A percentile compares a stretch with the other conserved stretches of the same genome.
Evolutionary conservation across 2,113 vertebrate genomes (phyloP).

Genomic region (Apteryx mantelli): DNA sequence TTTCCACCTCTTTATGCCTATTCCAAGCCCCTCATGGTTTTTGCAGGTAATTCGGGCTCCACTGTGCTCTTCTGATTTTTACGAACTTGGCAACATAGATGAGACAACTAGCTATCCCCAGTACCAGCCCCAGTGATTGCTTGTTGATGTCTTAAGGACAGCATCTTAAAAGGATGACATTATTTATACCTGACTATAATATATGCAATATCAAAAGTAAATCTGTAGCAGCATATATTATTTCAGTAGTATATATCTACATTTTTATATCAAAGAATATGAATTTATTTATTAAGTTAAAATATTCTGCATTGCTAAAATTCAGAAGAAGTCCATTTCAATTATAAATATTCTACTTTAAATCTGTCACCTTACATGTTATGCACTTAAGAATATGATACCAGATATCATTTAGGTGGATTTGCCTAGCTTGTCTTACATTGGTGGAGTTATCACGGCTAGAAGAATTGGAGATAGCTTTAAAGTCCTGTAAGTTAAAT

Average conservation of each 20-base stretch:
- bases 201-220: not conserved
- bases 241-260: not conserved
- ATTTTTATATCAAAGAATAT: not conserved
- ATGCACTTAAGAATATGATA: not conserved
- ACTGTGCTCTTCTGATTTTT: not conserved
- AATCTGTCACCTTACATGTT: not conserved
- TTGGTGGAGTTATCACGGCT: not conserved
- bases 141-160: not conserved
- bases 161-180: not conserved
- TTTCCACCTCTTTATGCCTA: not conserved
- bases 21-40: not conserved
- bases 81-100: not conserved
- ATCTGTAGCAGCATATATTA: not conserved
- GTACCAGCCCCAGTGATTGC: not conserved
- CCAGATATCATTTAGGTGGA: fast-evolving
- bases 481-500: not conserved
- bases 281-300: not conserved
- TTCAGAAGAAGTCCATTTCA: not conserved
- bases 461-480: not conserved
- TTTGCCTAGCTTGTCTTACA: not conserved
- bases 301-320: not conserved
- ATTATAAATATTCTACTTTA: not conserved
- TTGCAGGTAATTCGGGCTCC: not conserved
- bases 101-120: not conserved
- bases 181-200: not conserved